Conservation (phyloP, 2,888 invertebrate species). For the Cyrtodaria siliqua region DNA sequence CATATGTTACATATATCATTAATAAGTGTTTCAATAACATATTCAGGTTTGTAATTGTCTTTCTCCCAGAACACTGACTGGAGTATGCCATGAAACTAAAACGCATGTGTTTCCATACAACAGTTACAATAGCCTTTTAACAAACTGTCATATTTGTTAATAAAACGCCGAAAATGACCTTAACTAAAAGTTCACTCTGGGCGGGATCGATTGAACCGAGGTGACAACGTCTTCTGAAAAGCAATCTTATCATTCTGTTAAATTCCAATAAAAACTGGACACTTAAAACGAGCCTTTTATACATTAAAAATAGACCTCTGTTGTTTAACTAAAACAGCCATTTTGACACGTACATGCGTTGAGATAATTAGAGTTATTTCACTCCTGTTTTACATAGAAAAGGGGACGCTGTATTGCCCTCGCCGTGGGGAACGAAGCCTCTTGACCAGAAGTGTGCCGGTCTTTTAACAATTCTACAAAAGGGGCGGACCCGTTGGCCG, state of each 20-base stretch:
- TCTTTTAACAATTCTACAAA: slow-evolving; percentile 19
- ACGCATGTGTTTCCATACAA: too few relatives aligned
- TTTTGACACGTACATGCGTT: slow-evolving; percentile 56
- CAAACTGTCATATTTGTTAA: too few relatives aligned
- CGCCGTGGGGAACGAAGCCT: slow-evolving; percentile 24
- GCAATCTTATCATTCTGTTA: neutral
- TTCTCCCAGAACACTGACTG: too few relatives aligned
- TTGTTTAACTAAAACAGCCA: slow-evolving; percentile 27
- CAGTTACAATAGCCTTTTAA: too few relatives aligned
- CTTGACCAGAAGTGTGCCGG: slow-evolving; percentile 34
- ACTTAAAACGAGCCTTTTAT: slow-evolving; percentile 13
- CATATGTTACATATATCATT: too few relatives aligned
- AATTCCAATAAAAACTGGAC: too few relatives aligned
- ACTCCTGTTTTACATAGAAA: slow-evolving; percentile 25
- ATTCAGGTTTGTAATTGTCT: too few relatives aligned
- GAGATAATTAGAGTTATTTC: slow-evolving; percentile 59
- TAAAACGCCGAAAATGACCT: too few relatives aligned
- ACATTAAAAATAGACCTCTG: slow-evolving; percentile 24
- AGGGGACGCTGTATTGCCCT: slow-evolving; percentile 6
- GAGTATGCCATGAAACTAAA: too few relatives aligned
- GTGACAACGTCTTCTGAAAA: slow-evolving; percentile 33
- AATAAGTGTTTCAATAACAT: too few relatives aligned
- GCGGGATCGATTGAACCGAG: slow-evolving; percentile 19
- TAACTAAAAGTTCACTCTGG: slow-evolving; percentile 20
- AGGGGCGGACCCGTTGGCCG: slow-evolving; percentile 13